Percentiles rank a stretch among this genome's conserved stretches.
These are phyloP conservation scores for Clavelina lepadiformis DNA, from an alignment of 23 tunicate genomes.

Conservation along the genomic window DNA sequence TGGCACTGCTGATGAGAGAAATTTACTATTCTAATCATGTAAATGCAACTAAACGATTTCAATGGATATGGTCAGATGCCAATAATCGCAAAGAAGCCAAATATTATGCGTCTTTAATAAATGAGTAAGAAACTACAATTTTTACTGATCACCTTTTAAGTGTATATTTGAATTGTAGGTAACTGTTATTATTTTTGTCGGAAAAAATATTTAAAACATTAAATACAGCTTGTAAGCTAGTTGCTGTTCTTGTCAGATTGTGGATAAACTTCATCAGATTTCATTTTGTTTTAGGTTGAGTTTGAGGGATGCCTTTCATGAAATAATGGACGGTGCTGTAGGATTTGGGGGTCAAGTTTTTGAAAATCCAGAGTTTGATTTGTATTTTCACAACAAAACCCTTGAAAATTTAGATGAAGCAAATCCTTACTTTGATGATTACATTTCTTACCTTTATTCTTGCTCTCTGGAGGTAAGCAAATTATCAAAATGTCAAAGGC, in stretches of 20 bases:
- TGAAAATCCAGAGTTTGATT: conserved; percentile 13
- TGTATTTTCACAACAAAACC: conserved; percentile 16
- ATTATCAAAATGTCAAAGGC: too few relatives aligned
- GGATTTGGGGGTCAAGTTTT: background rate
- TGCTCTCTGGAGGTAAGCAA: conserved; percentile 25
- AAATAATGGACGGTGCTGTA: background rate
- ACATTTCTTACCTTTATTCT: conserved; percentile 17
- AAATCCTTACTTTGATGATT: conserved; percentile 47
- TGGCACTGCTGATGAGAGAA: conserved; percentile 10
- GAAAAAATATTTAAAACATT: too few relatives aligned
- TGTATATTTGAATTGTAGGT: too few relatives aligned
- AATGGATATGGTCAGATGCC: conserved; percentile 60
- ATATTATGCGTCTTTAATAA: background rate
- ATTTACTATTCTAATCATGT: background rate
- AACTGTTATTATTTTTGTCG: too few relatives aligned
- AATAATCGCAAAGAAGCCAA: conserved; percentile 10
- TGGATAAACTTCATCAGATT: too few relatives aligned
- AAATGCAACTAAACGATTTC: conserved; percentile 18
- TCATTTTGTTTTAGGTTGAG: background rate
- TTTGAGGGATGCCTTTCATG: background rate
- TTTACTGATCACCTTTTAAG: too few relatives aligned
- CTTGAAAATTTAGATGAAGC: conserved; percentile 6
- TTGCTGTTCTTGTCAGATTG: too few relatives aligned
- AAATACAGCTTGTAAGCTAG: too few relatives aligned
- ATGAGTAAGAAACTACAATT: conserved; percentile 8